These are phyloP conservation scores for Metaphire vulgaris DNA, from an alignment of 1,140 invertebrate species.

Conservation along the genomic window DNA sequence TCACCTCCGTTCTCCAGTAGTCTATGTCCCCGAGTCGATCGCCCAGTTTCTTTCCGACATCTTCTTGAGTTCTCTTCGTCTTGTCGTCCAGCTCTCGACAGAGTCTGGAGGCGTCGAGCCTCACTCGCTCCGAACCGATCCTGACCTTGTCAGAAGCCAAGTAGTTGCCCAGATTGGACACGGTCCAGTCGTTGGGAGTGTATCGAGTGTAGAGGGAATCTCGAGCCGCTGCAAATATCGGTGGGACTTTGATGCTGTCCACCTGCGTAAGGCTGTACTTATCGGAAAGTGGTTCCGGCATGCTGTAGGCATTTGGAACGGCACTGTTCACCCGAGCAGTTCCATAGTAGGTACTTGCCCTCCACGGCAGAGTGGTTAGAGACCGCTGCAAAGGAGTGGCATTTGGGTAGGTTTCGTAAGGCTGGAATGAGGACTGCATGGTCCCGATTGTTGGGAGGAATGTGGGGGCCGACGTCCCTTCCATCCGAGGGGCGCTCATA, in stretches of 20 bases:
- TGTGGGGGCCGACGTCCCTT: no score
- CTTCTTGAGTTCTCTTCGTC: slow-evolving; percentile 48
- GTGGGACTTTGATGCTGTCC: slow-evolving; percentile 49
- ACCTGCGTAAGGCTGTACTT: slow-evolving; percentile 44
- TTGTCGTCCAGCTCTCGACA: slow-evolving; percentile 52
- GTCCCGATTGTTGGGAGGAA: no score
- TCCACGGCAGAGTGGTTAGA: slow-evolving; percentile 52
- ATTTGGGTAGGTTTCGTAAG: no score
- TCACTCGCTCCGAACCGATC: slow-evolving; percentile 46
- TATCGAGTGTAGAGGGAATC: slow-evolving; percentile 59
- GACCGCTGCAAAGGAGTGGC: no score
- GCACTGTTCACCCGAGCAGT: slow-evolving; percentile 34
- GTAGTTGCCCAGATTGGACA: slow-evolving; percentile 75
- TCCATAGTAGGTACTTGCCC: slow-evolving; percentile 51
- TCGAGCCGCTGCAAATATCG: slow-evolving; percentile 50
- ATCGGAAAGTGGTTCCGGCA: slow-evolving; percentile 33
- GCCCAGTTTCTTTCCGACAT: slow-evolving; percentile 56
- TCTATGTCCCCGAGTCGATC: slow-evolving; percentile 85
- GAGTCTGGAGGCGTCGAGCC: slow-evolving; percentile 48
- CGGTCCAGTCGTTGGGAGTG: slow-evolving; percentile 83
- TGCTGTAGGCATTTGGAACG: slow-evolving; percentile 23
- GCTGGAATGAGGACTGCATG: no score
- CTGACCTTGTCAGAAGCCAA: slow-evolving; percentile 66
- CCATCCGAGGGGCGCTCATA: no score
- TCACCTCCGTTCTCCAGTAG: slow-evolving; percentile 85